phyloP scores from a whole-genome alignment of 2,888 invertebrate species.

The Ophonus ardosiacus region DNA sequence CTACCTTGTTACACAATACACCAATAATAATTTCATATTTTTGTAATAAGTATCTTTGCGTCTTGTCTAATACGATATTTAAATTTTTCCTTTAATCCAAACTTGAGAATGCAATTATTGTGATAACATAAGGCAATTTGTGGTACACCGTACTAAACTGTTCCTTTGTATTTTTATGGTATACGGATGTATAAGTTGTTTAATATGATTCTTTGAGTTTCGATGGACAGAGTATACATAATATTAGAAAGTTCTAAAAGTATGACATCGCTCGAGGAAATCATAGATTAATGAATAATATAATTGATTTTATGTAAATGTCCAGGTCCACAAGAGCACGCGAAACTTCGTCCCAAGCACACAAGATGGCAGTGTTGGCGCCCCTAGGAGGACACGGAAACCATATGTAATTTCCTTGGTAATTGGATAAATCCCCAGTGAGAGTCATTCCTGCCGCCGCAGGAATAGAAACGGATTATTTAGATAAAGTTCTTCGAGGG shows the following conservation, averaged over 20 bases:
- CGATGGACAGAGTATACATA: no score
- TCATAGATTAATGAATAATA: constrained; percentile 40
- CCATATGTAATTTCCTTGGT: constrained; percentile 47
- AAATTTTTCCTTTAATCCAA: no score
- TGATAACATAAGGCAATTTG: no score
- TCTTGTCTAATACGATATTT: no score
- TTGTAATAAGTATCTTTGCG: no score
- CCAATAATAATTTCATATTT: no score
- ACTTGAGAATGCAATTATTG: no score
- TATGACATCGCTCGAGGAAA: constrained; percentile 10
- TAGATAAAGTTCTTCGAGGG: constrained; percentile 16
- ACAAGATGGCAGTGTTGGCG: neutral
- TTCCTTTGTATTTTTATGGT: no score
- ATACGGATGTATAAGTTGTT: no score
- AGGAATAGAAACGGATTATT: constrained; percentile 38
- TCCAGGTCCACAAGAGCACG: neutral
- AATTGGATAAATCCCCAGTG: constrained; percentile 43
- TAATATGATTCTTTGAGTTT: no score
- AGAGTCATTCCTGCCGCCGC: constrained; percentile 12
- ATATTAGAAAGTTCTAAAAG: constrained; percentile 15
- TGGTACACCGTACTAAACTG: no score
- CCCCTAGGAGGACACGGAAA: constrained; percentile 19
- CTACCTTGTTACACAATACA: no score
- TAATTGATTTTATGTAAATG: constrained; percentile 50
- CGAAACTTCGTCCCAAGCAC: neutral